Conservation (phyloP, 2,797 vertebrate genomes). For the Picus viridis region DNA sequence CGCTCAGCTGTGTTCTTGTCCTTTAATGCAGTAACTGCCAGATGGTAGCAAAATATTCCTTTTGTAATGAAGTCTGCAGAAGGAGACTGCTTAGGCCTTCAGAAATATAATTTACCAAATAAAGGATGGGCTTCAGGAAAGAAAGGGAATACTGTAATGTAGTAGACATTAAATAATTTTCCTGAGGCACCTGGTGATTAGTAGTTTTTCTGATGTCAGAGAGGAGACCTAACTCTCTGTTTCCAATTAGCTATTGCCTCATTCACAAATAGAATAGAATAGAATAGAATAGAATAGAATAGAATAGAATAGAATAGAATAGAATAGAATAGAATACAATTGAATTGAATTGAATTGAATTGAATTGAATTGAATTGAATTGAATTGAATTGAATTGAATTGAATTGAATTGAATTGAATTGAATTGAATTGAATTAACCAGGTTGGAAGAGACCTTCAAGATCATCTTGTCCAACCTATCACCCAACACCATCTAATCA, state of each 20-base stretch:
- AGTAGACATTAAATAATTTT: conserved; percentile 6
- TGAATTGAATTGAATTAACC: no score
- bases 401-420: no score
- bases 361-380: no score
- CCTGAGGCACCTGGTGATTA: conserved; percentile 6
- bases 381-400: no score
- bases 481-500: no score
- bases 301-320: no score
- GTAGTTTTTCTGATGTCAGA: not conserved
- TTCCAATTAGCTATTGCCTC: not conserved
- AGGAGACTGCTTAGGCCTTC: conserved; percentile 32
- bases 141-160: not conserved
- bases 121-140: conserved; percentile 25
- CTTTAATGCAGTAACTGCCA: conserved; percentile 48
- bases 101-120: conserved; percentile 32
- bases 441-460: no score
- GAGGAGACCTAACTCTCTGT: not conserved
- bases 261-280: not conserved
- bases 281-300: no score
- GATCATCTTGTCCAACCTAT: no score
- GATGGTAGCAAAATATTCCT: conserved; percentile 58
- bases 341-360: no score
- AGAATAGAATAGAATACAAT: no score
- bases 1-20: conserved; percentile 2
- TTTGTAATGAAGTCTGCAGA: conserved; percentile 49